Base-by-base conservation (phyloP, 1,140 invertebrate genomes). In the Trichonephila clavipes region DNA sequence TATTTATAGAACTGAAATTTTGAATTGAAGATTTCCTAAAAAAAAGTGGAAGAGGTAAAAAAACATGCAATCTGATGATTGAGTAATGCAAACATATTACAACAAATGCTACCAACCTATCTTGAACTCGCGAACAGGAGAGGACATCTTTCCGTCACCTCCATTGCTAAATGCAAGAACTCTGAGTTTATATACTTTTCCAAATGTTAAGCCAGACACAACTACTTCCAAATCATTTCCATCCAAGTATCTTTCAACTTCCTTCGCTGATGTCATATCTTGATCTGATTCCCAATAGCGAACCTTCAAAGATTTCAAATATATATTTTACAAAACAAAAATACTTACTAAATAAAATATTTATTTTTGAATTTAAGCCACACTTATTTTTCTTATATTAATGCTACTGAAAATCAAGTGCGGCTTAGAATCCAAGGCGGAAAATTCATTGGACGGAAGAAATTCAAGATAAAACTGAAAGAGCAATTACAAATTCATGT, bases 131-230 rank as follows among this genome's bases (percentile, higher is more conserved):
- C 88, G 61, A 12, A 92, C 83, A 51, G 94, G 94, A 94, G 98
- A 99, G 82, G 98, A 99, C 98, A 99, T 99, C 88, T 98, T 97
- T 0, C 99, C 99, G 95, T 99, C 98, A 0, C 99, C 99, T 51
- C 99, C 99, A 94, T 98, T 97, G 44, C 98, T 99, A 96, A 97
- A 99, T 0, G 98, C 99, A 14, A 99, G 96, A 0, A 99, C 98
- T 95, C 99, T 96, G 95, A 99, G 96, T 94, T 98, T 97, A 95
- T 99, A 99, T 0, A 97, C 94, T 59, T 95, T 95, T 34, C 98
- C 98, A 2, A 98, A 98, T 8, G 97, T 97, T 14, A 99, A 96
- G 95, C 97, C 97, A 8, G 96, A 96, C 16, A 99, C 97, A 94
- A 97, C 97, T 0, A 97, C 97, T 95, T 98, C 97, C 6, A 98